Conservation (phyloP, 2,888 invertebrate genomes). For the Phoenoteleia sp. region DNA sequence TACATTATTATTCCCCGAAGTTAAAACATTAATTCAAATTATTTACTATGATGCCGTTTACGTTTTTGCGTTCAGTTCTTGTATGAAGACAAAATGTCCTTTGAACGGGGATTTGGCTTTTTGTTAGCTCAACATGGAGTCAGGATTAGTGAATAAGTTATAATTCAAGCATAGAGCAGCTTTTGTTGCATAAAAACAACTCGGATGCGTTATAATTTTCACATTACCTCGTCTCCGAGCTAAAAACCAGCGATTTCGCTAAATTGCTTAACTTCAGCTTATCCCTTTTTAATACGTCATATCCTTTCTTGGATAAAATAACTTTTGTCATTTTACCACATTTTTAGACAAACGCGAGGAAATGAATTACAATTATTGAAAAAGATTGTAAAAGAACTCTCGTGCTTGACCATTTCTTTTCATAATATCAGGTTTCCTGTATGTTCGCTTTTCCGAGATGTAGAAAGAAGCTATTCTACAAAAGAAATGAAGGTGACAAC, state of each 20-base stretch:
- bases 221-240: no score
- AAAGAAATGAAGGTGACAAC: constrained; percentile 45
- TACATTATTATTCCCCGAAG: background rate
- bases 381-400: constrained; percentile 20
- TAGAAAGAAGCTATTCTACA: constrained; percentile 32
- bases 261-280: no score
- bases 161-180: no score
- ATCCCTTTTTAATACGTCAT: no score
- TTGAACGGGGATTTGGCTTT: no score
- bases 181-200: no score
- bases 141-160: no score
- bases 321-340: background rate
- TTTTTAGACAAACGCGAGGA: background rate
- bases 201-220: no score
- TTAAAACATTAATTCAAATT: background rate
- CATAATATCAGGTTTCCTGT: constrained; percentile 16
- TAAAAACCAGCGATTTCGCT: no score
- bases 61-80: background rate
- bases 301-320: no score
- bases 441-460: constrained; percentile 11
- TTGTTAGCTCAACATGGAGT: no score
- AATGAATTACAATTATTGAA: background rate
- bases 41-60: background rate
- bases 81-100: background rate
- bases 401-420: constrained; percentile 18